Percentiles rank a stretch among this genome's conserved stretches.
phyloP scores from a whole-genome alignment of 2,113 vertebrate species.

The Eublepharis macularius region DNA sequence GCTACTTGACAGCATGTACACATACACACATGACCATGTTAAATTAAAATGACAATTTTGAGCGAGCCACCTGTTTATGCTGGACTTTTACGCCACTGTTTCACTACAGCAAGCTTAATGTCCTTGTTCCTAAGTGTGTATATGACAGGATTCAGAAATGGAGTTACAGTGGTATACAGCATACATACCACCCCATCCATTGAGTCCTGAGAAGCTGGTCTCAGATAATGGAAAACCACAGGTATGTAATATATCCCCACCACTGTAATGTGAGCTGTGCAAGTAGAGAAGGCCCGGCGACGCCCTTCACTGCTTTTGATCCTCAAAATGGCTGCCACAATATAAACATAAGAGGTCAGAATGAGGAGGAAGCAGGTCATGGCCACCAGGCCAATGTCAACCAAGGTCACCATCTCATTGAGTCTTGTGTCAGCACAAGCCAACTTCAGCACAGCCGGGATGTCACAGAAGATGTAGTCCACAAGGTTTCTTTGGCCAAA shows the following conservation, averaged over 20 bases:
- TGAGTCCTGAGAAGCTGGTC: conserved; percentile 43
- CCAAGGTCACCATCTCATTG: conserved; percentile 61
- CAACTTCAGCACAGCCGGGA: conserved; percentile 60
- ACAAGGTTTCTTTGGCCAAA: conserved; percentile 57
- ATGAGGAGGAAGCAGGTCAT: conserved; percentile 63
- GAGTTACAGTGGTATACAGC: conserved; percentile 59
- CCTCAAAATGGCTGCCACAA: conserved; percentile 44
- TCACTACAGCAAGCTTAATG: conserved; percentile 46
- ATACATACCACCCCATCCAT: conserved; percentile 47
- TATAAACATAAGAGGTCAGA: conserved; percentile 60
- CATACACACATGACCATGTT: no score
- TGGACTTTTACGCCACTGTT: background rate
- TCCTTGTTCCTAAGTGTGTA: conserved; percentile 62
- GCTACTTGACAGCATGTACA: no score
- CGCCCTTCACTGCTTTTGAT: conserved; percentile 42
- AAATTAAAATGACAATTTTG: no score
- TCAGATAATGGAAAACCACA: conserved; percentile 57
- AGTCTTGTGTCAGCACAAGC: conserved; percentile 62
- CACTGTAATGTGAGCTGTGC: conserved; percentile 53
- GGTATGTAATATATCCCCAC: conserved; percentile 60
- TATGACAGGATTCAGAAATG: conserved; percentile 59
- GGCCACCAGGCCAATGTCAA: conserved; percentile 64
- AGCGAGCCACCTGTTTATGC: no score
- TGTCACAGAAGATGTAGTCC: conserved; percentile 68
- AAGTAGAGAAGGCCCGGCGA: conserved; percentile 61